phyloP scores from a whole-genome alignment of 2,797 vertebrate species.

The Hypotaenidia philippensis region DNA sequence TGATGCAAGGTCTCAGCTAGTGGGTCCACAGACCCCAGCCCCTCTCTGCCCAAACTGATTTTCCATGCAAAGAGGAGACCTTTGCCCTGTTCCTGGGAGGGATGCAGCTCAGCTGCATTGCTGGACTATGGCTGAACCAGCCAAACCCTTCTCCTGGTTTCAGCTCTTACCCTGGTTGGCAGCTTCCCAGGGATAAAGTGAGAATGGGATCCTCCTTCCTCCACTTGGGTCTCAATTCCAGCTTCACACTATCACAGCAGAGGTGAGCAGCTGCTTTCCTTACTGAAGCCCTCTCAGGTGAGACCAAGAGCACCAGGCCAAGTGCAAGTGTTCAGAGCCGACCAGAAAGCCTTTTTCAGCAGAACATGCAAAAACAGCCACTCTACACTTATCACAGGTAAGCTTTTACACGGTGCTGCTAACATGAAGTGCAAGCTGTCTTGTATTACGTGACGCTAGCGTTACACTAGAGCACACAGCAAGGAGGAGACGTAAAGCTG shows the following conservation, averaged over 20 bases:
- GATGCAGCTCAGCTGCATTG: neutral
- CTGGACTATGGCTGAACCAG: neutral
- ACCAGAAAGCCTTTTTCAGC: constrained; percentile 62
- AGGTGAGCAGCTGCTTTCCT: neutral
- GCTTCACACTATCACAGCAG: neutral
- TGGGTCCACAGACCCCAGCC: neutral
- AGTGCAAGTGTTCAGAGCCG: constrained; percentile 40
- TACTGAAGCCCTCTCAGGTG: neutral
- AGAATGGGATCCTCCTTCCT: neutral
- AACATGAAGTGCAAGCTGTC: constrained; percentile 36
- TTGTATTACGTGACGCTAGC: constrained; percentile 13
- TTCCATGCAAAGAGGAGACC: neutral
- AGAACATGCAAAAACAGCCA: constrained; percentile 68
- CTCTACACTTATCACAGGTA: constrained; percentile 52
- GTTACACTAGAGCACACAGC: neutral
- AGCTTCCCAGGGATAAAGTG: neutral
- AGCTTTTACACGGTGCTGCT: constrained; percentile 48
- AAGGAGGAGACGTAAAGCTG: constrained; percentile 22
- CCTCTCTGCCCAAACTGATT: neutral
- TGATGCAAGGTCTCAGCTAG: neutral
- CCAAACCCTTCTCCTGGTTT: neutral
- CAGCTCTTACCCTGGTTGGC: neutral
- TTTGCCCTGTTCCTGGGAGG: neutral
- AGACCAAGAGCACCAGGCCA: constrained; percentile 1
- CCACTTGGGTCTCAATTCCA: neutral